phyloP scores from a whole-genome alignment of 1,140 invertebrate species.

The Atta colombica region DNA sequence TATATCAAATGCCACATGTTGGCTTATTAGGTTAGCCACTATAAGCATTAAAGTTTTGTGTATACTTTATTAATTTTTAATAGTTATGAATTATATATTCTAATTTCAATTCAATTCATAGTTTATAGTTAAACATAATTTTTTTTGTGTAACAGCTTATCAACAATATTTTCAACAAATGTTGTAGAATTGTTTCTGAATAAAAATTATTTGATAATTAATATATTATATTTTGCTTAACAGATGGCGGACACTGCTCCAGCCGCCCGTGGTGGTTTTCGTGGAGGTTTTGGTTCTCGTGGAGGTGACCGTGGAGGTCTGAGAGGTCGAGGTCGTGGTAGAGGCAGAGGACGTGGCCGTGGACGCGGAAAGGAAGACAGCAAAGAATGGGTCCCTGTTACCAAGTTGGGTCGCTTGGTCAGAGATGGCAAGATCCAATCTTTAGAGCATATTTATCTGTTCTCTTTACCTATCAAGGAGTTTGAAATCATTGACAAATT shows the following conservation, averaged over 20 bases:
- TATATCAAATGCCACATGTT: slow-evolving; percentile 25
- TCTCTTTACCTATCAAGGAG: slow-evolving; percentile 99
- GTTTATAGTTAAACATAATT: too few relatives aligned
- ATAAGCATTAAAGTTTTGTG: neutral
- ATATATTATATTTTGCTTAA: slow-evolving; percentile 31
- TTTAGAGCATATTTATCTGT: slow-evolving; percentile 99
- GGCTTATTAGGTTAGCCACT: slow-evolving; percentile 2
- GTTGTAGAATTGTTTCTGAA: too few relatives aligned
- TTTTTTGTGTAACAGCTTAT: too few relatives aligned
- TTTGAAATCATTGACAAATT: slow-evolving; percentile 99
- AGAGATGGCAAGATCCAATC: slow-evolving; percentile 98
- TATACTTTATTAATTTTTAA: neutral
- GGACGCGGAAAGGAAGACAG: slow-evolving; percentile 98
- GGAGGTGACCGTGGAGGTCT: slow-evolving; percentile 94
- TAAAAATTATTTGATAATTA: too few relatives aligned
- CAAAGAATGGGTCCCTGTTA: slow-evolving; percentile 99
- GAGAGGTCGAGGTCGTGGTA: slow-evolving; percentile 92
- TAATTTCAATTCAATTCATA: neutral
- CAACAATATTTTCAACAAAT: too few relatives aligned
- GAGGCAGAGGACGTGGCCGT: slow-evolving; percentile 93
- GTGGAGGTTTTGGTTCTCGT: slow-evolving; percentile 96
- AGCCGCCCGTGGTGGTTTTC: slow-evolving; percentile 96
- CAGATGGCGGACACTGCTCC: slow-evolving; percentile 98
- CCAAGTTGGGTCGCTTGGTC: slow-evolving; percentile 98
- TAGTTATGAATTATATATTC: neutral